These are phyloP conservation scores for Berghia stephanieae DNA, from an alignment of 1,140 invertebrate genomes.

Conservation along the genomic window DNA sequence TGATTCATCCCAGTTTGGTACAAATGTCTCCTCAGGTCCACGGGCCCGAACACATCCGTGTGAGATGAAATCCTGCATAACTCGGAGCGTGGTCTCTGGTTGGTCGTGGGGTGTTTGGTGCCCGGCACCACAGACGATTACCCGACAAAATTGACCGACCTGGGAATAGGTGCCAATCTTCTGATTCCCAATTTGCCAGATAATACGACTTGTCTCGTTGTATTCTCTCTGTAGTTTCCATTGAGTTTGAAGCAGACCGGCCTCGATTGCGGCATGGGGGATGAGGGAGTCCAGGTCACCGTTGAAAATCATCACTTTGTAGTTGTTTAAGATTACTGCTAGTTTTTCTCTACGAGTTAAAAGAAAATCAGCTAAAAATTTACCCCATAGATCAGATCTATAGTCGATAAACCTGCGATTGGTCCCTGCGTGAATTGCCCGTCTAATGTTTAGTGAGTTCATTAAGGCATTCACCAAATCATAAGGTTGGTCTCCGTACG, in stretches of 20 bases:
- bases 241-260: background rate
- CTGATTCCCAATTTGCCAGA: background rate
- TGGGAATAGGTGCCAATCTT: background rate
- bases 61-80: background rate
- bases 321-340: background rate
- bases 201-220: background rate
- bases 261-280: background rate
- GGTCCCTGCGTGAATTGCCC: too few relatives aligned
- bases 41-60: background rate
- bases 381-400: too few relatives aligned
- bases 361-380: too few relatives aligned
- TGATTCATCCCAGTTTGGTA: too few relatives aligned
- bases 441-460: too few relatives aligned
- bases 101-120: background rate
- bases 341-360: background rate
- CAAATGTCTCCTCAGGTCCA: too few relatives aligned
- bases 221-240: constrained; percentile 7
- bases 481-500: too few relatives aligned
- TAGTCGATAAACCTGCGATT: too few relatives aligned
- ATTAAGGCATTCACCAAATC: too few relatives aligned
- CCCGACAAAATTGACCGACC: background rate
- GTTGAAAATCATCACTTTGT: constrained; percentile 1
- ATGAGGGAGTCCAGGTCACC: background rate
- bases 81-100: background rate
- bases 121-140: background rate